Evolutionary conservation across 1,140 invertebrate genomes (phyloP), one percentile per base, ranked within the genome.

Genomic region (Cepaea nemoralis): DNA sequence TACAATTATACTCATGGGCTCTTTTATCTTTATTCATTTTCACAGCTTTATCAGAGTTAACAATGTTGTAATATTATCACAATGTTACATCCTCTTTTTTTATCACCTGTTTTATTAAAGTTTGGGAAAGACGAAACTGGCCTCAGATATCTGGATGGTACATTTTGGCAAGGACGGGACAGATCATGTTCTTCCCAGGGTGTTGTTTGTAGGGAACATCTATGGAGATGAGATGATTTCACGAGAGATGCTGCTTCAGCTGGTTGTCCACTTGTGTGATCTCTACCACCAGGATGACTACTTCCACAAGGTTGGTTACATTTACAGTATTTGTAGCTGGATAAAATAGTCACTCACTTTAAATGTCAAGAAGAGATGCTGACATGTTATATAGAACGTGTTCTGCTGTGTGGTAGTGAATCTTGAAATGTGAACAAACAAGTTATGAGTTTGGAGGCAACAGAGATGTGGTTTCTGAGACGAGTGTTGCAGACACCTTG

Each of bases 61-160:
- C n/a, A n/a, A n/a, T n/a, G n/a, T n/a, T n/a, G n/a, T n/a, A n/a
- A n/a, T n/a, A n/a, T n/a, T n/a, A n/a, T n/a, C n/a, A n/a, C n/a
- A n/a, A n/a, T n/a, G n/a, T n/a, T n/a, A n/a, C n/a, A n/a, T n/a
- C n/a, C n/a, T n/a, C n/a, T n/a, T n/a, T n/a, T n/a, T n/a, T n/a
- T n/a, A 10, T 45, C 24, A 31, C 50, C 39, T 74, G 1, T 76
- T 76, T 81, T 8, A 22, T 39, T 87, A 48, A 55, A 90, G 89
- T 66, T 81, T 90, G 50, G 89, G 89, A 10, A 85, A 88, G 74
- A 81, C 84, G 24, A 79, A 82, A 5, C 19, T 88, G 90, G 96
- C 95, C 83, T 94, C 96, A 33, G 96, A 98, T 87, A 93, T 98
- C 19, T 98, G 96, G 96, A 96, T 98, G 67, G 95, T 98, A 94